Conservation (phyloP, 2,888 invertebrate species). For the Andrena hattorfiana region DNA sequence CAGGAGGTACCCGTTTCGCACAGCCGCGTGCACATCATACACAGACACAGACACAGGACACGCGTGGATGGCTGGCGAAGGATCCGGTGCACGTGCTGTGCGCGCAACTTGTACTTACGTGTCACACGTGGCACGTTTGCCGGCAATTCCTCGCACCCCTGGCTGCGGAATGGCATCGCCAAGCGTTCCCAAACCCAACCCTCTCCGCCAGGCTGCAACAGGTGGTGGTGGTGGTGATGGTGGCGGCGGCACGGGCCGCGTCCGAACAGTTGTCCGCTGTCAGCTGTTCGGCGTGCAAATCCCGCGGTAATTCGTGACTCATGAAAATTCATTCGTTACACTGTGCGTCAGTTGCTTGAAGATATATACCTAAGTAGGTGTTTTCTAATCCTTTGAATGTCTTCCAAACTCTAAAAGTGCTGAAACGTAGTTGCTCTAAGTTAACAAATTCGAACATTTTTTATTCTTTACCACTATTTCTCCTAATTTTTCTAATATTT, state of each 20-base stretch:
- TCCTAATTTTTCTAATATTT: no score
- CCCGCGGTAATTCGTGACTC: constrained; percentile 1
- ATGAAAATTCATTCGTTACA: background rate
- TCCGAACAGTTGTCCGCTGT: background rate
- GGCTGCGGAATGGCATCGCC: background rate
- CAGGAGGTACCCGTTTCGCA: background rate
- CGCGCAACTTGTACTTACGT: constrained; percentile 31
- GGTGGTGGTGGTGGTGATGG: constrained; percentile 47
- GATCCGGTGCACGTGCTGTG: constrained; percentile 7
- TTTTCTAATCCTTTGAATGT: no score
- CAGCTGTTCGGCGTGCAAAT: constrained; percentile 12
- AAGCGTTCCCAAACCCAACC: background rate
- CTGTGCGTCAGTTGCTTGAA: no score
- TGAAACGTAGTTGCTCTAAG: no score
- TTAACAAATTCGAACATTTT: no score
- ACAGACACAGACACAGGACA: no score
- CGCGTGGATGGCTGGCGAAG: background rate
- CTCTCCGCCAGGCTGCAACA: constrained; percentile 42
- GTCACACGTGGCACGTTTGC: constrained; percentile 31
- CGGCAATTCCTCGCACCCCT: constrained; percentile 8
- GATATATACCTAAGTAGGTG: no score
- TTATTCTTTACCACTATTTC: no score
- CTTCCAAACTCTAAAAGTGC: no score
- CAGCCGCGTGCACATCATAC: constrained; percentile 3
- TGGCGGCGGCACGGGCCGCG: background rate